phyloP scores from a whole-genome alignment of 2,888 invertebrate genomes.

The Parnassius glacialis region DNA sequence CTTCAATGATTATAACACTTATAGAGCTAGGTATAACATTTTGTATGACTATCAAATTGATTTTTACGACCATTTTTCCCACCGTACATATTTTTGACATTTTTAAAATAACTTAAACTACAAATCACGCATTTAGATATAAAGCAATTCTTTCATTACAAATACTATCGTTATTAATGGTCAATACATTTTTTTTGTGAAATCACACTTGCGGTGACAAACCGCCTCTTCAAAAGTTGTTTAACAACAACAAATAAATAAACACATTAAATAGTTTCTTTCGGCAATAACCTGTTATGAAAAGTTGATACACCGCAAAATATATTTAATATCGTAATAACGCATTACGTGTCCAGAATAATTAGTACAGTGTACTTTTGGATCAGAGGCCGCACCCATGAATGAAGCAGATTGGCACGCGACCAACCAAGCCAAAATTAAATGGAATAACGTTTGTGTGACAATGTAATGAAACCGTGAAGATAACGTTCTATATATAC shows the following conservation, averaged over 20 bases:
- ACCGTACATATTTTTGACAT: no score
- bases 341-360: slow-evolving; percentile 21
- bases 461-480: slow-evolving; percentile 17
- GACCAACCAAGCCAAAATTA: slow-evolving; percentile 17
- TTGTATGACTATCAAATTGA: no score
- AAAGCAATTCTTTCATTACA: no score
- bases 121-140: no score
- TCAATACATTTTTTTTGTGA: not conserved
- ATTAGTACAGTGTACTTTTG: slow-evolving; percentile 20
- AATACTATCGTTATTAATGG: no score
- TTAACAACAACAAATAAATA: slow-evolving; percentile 21
- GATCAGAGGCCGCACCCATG: slow-evolving; percentile 17
- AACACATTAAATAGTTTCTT: slow-evolving; percentile 21
- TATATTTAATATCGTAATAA: slow-evolving; percentile 19
- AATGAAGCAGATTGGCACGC: slow-evolving; percentile 23
- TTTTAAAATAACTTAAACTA: no score
- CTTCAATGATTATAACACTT: no score
- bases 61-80: no score
- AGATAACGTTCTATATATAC: not conserved
- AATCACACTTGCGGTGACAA: not conserved
- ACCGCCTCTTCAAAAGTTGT: slow-evolving; percentile 13
- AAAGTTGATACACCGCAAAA: slow-evolving; percentile 17
- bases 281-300: slow-evolving; percentile 19
- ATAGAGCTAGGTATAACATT: no score
- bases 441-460: slow-evolving; percentile 15